Base-by-base conservation (phyloP, 2,888 invertebrate species). In the Habroteleia sp. region DNA sequence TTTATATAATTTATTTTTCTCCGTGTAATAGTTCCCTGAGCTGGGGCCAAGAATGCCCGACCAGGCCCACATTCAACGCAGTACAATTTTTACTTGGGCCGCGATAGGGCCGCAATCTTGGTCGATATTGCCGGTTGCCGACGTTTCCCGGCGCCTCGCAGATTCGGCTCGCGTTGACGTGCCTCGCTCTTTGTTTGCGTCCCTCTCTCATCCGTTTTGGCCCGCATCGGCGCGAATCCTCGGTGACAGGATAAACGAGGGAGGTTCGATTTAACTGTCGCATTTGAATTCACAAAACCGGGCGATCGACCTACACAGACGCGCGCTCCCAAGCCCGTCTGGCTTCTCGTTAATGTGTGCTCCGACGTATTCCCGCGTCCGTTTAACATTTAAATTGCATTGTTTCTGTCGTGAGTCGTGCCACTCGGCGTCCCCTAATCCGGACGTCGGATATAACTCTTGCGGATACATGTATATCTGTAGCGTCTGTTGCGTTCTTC, bases 381-480 rank as follows among this genome's bases (percentile, higher is more conserved):
- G 83, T 79, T 83, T 82, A 83, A 83, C 83, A 84, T 84, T 84
- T 82, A 84, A 84, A 83, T 82, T 84, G 82, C 82, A 84, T 83
- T 83, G 83, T 83, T 83, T 82, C 83, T 80, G 82, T 81, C 82
- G 79, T 78, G 78, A 79, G 79, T 78, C 77, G 58, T 74, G 79
- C 74, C 78, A 68, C 77, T 80, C 77, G 77, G 66, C 69, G 29
- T 60, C 73, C 68, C 63, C 65, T 42, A 41, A 46, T 50, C 62
- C 56, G 56, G 72, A 76, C 60, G 68, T 11, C 17, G 8, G 48
- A 33, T 66, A 66, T 76, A 76, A 76, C 69, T 78, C 74, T 75
- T 60, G 68, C 68, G 58, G 63, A 58, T 50, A 46, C 48, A 44
- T 35, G 41, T 71, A 58, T 71, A 74, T 74, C 68, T 50, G 60